phyloP scores from a whole-genome alignment of 2,797 vertebrate genomes.

The Acanthis flammea region DNA sequence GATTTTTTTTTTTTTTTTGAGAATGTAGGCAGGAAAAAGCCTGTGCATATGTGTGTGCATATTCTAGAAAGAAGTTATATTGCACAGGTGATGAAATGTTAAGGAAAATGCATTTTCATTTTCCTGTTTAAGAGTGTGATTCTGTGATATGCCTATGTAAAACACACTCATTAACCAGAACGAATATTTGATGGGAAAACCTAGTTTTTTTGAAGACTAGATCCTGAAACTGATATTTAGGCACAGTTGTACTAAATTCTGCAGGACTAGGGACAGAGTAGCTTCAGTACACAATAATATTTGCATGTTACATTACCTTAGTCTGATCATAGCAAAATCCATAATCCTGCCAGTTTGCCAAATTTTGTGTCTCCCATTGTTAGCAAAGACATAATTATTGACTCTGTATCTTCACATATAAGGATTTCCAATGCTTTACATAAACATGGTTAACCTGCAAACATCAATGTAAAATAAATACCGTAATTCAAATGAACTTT shows the following conservation, averaged over 20 bases:
- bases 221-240: not conserved
- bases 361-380: not conserved
- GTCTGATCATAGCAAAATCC: not conserved
- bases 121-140: not conserved
- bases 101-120: not conserved
- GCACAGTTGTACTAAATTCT: not conserved
- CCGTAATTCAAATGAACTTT: fast-evolving
- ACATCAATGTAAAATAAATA: not conserved
- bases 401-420: not conserved
- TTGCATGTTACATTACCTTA: not conserved
- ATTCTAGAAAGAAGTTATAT: not conserved
- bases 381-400: not conserved
- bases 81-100: not conserved
- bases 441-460: not conserved
- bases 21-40: not conserved
- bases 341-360: not conserved
- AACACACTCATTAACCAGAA: not conserved
- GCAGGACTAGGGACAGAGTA: not conserved
- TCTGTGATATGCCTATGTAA: not conserved
- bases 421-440: not conserved
- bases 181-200: not conserved
- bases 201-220: not conserved
- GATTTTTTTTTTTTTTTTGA: not conserved
- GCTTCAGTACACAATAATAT: not conserved
- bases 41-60: not conserved